Evolutionary conservation across 2,888 invertebrate species (phyloP).

Genomic region (Apotomis capreana): DNA sequence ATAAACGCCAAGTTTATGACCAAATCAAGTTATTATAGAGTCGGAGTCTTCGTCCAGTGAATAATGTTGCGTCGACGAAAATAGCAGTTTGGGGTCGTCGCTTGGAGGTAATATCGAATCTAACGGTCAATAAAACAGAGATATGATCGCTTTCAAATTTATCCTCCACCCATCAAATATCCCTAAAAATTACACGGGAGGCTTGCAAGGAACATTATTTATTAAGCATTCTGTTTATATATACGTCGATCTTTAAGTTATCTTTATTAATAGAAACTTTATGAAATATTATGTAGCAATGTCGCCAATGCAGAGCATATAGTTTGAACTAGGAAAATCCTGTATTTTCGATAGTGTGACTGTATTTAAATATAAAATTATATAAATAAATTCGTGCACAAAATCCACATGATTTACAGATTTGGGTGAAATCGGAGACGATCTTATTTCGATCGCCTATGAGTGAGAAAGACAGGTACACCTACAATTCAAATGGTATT

Average conservation of each 20-base stretch:
- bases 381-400: no score
- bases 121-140: constrained; percentile 70
- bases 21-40: constrained; percentile 43
- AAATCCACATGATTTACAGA: no score
- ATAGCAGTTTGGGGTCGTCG: constrained; percentile 45
- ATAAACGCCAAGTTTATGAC: constrained; percentile 33
- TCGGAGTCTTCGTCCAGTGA: constrained; percentile 44
- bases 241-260: neutral
- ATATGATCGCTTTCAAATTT: constrained; percentile 64
- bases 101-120: constrained; percentile 58
- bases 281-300: no score
- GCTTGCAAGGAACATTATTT: constrained; percentile 43
- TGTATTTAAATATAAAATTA: no score
- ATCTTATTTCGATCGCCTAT: no score
- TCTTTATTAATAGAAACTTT: no score
- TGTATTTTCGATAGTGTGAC: no score
- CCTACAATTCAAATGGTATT: no score
- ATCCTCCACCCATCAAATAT: constrained; percentile 61
- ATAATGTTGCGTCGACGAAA: constrained; percentile 52
- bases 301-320: no score
- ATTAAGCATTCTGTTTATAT: constrained; percentile 12
- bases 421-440: no score
- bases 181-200: constrained; percentile 60
- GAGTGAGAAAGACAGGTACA: no score
- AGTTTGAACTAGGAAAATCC: no score